Percentiles rank a stretch among this genome's conserved stretches.
These are phyloP conservation scores for Choloepus didactylus DNA, from an alignment of 2,797 vertebrate genomes.

Conservation along the genomic window DNA sequence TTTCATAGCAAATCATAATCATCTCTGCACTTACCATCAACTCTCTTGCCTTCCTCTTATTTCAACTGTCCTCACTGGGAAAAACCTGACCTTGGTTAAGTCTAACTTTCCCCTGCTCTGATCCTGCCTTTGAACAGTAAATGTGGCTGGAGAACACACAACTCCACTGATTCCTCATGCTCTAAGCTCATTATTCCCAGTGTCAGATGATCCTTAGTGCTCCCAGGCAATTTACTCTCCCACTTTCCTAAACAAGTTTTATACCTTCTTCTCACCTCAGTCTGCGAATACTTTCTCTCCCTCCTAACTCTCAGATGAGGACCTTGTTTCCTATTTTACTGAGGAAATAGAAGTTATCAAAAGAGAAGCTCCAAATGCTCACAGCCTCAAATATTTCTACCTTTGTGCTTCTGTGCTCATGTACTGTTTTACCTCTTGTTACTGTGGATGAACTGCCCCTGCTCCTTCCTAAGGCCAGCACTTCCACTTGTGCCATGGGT, in stretches of 20 bases:
- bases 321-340: background rate
- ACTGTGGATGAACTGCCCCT: background rate
- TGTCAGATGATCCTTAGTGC: background rate
- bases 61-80: background rate
- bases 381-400: accelerated
- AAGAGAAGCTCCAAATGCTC: background rate
- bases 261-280: background rate
- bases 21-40: background rate
- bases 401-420: background rate
- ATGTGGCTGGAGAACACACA: background rate
- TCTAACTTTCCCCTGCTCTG: background rate
- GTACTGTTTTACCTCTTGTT: background rate
- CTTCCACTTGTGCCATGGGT: background rate
- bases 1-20: background rate
- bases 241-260: background rate
- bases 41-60: background rate
- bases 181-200: background rate
- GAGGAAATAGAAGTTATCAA: background rate
- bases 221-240: background rate
- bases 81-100: background rate
- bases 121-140: background rate
- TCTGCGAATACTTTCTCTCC: background rate
- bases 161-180: accelerated
- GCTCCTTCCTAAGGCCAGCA: background rate
- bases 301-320: background rate